Evolutionary conservation across 1,140 invertebrate genomes (phyloP).

Genomic region (Piezodorus guildinii): DNA sequence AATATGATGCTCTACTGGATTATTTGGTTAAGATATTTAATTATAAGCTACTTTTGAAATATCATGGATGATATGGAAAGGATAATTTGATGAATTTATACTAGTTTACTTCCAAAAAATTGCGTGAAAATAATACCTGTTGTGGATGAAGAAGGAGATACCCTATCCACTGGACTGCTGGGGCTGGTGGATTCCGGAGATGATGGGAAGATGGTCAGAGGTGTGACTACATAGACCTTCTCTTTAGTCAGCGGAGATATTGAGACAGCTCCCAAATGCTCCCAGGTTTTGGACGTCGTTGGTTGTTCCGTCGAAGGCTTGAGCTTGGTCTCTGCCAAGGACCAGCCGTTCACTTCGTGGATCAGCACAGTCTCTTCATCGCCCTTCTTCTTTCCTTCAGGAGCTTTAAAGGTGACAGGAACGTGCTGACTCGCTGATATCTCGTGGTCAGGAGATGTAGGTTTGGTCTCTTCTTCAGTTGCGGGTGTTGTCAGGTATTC

Average conservation of each 20-base stretch:
- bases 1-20: no score
- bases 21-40: no score
- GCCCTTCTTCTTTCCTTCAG: slow-evolving; percentile 27
- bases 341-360: slow-evolving; percentile 26
- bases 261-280: slow-evolving; percentile 46
- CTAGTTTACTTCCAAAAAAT: no score
- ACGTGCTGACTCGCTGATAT: slow-evolving; percentile 39
- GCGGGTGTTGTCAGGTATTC: slow-evolving; percentile 56
- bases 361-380: slow-evolving; percentile 11
- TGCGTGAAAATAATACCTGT: no score
- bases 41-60: no score
- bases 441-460: slow-evolving; percentile 39
- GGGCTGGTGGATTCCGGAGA: background rate
- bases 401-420: slow-evolving; percentile 28
- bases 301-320: slow-evolving; percentile 24
- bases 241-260: slow-evolving; percentile 59
- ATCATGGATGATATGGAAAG: no score
- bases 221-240: slow-evolving; percentile 65
- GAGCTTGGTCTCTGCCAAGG: slow-evolving; percentile 27
- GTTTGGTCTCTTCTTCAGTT: slow-evolving; percentile 31
- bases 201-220: slow-evolving; percentile 37
- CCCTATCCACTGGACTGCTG: background rate
- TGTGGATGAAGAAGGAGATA: background rate
- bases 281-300: slow-evolving; percentile 38
- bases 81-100: no score